Evolutionary conservation across 2,888 invertebrate species (phyloP), one percentile per base, ranked within the genome.

Genomic region (Drosophila helvetica): DNA sequence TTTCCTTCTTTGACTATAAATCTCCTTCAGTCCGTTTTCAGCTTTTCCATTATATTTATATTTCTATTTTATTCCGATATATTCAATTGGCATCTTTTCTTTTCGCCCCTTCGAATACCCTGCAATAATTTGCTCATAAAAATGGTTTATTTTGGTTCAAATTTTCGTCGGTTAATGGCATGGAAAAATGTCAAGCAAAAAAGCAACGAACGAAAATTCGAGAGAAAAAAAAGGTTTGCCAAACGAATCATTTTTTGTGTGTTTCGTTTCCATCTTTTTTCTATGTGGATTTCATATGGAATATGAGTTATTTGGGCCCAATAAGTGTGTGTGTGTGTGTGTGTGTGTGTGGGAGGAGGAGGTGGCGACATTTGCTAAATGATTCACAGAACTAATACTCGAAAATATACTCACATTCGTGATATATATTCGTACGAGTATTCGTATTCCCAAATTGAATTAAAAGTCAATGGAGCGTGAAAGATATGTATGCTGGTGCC

Each of bases 151-250:
- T 72, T 66, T 62, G 60, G 53, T 53, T 78, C 64, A 64, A 76
- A 63, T 77, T 79, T 77, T 72, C 69, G 78, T n/a, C 38, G 38
- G 38, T 74, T 86, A 82, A 80, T 86, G 86, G 86, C 84, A 78
- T 71, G 72, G 78, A 82, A 86, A 80, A 83, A 83, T 86, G 86
- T 86, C 83, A 83, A 77, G 58, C 71, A 59, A 63, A 19, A 43
- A 19, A 47, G 4, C 22, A 22, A 47, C 6, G 22, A 22, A 25
- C 6, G 12, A 43, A 17, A n/a, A 38, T 1, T 22, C 22, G 22
- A 42, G 3, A 18, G 63, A 38, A 22, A 67, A 69, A 69, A 65
- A 69, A 66, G 66, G 60, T 66, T 60, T 52, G 57, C 73, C 60
- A 66, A 71, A 53, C 61, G 62, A 71, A 51, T 71, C 56, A 50